These are phyloP conservation scores for Euphydryas editha DNA, from an alignment of 2,888 invertebrate species.

Conservation along the genomic window DNA sequence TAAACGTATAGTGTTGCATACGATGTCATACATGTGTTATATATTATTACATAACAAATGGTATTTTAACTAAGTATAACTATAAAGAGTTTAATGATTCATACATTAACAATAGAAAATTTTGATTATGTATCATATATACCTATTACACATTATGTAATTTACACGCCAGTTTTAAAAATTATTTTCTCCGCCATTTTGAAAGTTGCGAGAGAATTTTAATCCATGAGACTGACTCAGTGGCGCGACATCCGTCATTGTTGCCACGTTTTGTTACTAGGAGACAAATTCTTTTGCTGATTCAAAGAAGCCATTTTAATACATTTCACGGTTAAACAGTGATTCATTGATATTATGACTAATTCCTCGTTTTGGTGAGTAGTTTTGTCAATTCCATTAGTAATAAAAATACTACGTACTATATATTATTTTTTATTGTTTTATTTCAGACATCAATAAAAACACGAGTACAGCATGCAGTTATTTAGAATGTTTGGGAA, in stretches of 20 bases:
- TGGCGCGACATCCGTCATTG: slow-evolving; percentile 62
- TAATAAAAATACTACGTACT: slow-evolving; percentile 1
- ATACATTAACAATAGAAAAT: not conserved
- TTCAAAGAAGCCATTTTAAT: slow-evolving; percentile 32
- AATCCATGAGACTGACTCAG: slow-evolving; percentile 62
- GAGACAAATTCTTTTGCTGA: slow-evolving; percentile 39
- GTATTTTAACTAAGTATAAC: not conserved
- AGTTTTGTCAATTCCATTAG: slow-evolving; percentile 25
- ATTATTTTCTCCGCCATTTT: slow-evolving; percentile 51
- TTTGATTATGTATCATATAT: not conserved
- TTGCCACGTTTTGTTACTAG: slow-evolving; percentile 60
- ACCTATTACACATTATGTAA: no score
- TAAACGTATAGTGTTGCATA: no score
- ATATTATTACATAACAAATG: not conserved
- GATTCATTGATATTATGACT: slow-evolving; percentile 59
- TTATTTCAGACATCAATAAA: slow-evolving; percentile 17
- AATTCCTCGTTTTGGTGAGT: slow-evolving; percentile 42
- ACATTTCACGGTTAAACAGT: slow-evolving; percentile 48
- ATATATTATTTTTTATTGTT: not conserved
- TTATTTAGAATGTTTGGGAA: slow-evolving; percentile 30
- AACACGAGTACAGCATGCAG: slow-evolving; percentile 19
- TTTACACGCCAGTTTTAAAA: slow-evolving; percentile 17
- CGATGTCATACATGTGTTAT: no score
- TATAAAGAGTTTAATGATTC: not conserved
- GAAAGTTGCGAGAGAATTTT: slow-evolving; percentile 53